Conservation (phyloP, 2,113 vertebrate species). For the Callopanchax toddi region DNA sequence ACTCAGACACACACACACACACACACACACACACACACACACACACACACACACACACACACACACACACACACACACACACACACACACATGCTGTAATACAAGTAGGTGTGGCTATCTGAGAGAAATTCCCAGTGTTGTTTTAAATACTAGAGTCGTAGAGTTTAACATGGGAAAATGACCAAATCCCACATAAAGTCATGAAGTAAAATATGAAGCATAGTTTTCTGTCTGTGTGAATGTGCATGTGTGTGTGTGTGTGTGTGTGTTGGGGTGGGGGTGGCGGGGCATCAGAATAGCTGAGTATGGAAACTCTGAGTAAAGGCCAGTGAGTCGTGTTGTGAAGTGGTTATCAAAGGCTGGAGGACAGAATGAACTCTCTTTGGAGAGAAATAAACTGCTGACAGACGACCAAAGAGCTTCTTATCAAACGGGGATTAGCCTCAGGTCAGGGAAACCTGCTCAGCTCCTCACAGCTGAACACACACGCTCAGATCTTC, state of each 20-base stretch:
- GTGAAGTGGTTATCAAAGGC: slow-evolving; percentile 49
- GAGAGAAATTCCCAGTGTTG: slow-evolving; percentile 20
- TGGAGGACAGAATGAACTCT: slow-evolving; percentile 36
- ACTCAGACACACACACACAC: slow-evolving; percentile 19
- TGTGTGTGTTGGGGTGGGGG: background rate
- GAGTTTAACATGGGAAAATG: slow-evolving; percentile 58
- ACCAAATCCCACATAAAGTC: slow-evolving; percentile 40
- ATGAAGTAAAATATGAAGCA: slow-evolving; percentile 20
- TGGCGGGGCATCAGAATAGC: slow-evolving; percentile 25
- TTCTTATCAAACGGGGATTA: slow-evolving; percentile 48
- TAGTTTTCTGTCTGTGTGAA: slow-evolving; percentile 7
- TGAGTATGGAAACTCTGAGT: slow-evolving; percentile 51
- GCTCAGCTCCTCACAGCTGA: slow-evolving; percentile 20
- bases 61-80: background rate
- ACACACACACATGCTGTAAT: slow-evolving; percentile 19
- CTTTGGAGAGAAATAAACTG: slow-evolving; percentile 29
- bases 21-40: too few species aligned
- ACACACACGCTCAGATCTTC: slow-evolving; percentile 3
- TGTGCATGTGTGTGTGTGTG: slow-evolving; percentile 1
- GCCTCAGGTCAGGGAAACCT: slow-evolving; percentile 38
- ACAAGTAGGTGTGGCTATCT: slow-evolving; percentile 28
- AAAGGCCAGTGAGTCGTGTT: slow-evolving; percentile 24
- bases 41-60: too few species aligned
- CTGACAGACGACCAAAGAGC: slow-evolving; percentile 49
- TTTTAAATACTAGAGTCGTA: slow-evolving; percentile 16